Evolutionary conservation across 2,113 vertebrate species (phyloP).

Genomic region (Elachura formosa): DNA sequence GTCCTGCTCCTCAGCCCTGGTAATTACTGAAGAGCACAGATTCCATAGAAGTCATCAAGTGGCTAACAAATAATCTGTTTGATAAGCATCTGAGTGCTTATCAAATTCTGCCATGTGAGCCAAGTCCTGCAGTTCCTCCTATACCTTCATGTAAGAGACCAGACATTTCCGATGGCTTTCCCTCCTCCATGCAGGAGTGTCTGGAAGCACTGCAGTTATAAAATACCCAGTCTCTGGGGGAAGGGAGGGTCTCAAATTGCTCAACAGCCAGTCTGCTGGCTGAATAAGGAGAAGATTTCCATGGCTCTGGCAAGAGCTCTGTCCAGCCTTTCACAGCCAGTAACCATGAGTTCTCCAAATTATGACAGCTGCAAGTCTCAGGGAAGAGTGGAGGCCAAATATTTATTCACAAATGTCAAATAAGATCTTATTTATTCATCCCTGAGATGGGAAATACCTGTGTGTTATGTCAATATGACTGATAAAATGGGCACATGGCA

Average conservation of each 20-base stretch:
- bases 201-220: neutral
- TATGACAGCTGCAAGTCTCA: neutral
- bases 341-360: neutral
- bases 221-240: neutral
- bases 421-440: neutral
- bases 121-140: neutral
- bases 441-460: neutral
- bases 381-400: neutral
- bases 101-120: neutral
- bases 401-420: neutral
- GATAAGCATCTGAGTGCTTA: neutral
- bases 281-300: neutral
- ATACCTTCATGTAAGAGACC: neutral
- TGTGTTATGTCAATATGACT: neutral
- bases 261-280: neutral
- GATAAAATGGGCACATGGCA: neutral
- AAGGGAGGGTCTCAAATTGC: neutral
- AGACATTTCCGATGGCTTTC: neutral
- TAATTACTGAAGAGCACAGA: neutral
- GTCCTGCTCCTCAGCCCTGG: neutral
- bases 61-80: neutral
- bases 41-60: neutral
- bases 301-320: neutral
- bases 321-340: conserved; percentile 26
- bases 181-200: neutral